Evolutionary conservation across 35 echinoderm and acorn worm genomes (phyloP), one percentile per base, ranked within the genome.

Genomic region (Anneissia japonica): DNA sequence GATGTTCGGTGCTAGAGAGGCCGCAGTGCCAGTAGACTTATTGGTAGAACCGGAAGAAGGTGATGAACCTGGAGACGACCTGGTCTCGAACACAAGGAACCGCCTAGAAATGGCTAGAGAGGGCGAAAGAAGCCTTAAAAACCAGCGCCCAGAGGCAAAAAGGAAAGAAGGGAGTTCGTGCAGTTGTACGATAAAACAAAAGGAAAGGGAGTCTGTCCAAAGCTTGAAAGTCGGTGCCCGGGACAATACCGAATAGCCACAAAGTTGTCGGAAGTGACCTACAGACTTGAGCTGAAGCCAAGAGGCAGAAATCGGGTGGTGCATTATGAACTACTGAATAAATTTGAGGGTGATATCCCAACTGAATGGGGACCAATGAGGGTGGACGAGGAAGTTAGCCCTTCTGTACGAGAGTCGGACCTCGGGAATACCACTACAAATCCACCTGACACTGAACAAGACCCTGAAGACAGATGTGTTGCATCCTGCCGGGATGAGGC

Each of bases 141-240:
- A 88, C 33, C 0, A 73, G 32, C 9, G 32, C 32, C 5, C 12
- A 4, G 3, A 35, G 55, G 51, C 46, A 81, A 34, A 76, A 80
- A 36, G 39, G 36, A 41, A 28, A 90, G 34, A 79, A 74, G 23
- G 90, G 90, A 29, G 0, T 80, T 72, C 82, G 94, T 97, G 16
- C 92, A 87, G 90, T n/a, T 92, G 35, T 85, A 84, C 28, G 72
- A 90, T 17, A 72, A 83, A 74, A 30, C 82, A 39, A 87, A 77
- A 26, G 90, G 87, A 46, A 90, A 73, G 23, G 90, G 84, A 17
- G 64, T 90, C 0, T 81, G 38, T 19, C 86, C 84, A 30, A 97
- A 97, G 64, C 78, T 93, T 41, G 85, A 90, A 43, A n/a, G 46
- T 7, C 85, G 40, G 14, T 93, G 95, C 85, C 45, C 75, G 0